phyloP scores from a whole-genome alignment of 2,888 invertebrate species.

The Eurytoma adleriae region DNA sequence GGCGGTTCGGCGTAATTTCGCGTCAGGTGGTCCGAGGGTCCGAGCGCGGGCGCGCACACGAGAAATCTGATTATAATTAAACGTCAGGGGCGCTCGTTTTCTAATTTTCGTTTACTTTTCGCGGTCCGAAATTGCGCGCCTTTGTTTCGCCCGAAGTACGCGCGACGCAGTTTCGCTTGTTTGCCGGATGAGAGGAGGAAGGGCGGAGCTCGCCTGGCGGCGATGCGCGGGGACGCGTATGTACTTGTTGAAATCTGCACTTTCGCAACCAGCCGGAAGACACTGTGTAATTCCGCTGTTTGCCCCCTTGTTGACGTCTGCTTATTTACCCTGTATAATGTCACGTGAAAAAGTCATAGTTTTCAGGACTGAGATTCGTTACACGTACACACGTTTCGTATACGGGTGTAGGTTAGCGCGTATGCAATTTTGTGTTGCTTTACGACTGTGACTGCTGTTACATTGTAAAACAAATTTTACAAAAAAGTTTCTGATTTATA shows the following conservation, averaged over 20 bases:
- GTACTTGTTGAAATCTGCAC: conserved; percentile 13
- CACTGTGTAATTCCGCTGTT: neutral
- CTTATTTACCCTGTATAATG: no score
- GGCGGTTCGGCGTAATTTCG: conserved; percentile 5
- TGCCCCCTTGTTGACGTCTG: no score
- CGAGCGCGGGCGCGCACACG: neutral
- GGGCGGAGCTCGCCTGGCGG: no score
- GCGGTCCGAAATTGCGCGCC: conserved; percentile 38
- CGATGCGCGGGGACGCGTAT: no score
- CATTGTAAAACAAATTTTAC: no score
- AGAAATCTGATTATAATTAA: conserved; percentile 44
- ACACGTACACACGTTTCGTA: no score
- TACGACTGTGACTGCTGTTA: no score
- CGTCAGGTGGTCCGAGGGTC: neutral
- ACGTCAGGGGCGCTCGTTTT: conserved; percentile 38
- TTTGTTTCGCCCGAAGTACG: conserved; percentile 13
- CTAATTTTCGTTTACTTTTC: conserved; percentile 54
- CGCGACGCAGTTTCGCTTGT: conserved; percentile 13
- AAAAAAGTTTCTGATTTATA: no score
- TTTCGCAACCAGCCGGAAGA: neutral
- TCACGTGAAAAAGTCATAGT: no score
- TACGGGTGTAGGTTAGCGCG: no score
- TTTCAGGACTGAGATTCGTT: no score
- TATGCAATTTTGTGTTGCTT: no score
- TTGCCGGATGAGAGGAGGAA: neutral